Conservation (phyloP, 2,797 vertebrate genomes). For the Scolopax rusticola region DNA sequence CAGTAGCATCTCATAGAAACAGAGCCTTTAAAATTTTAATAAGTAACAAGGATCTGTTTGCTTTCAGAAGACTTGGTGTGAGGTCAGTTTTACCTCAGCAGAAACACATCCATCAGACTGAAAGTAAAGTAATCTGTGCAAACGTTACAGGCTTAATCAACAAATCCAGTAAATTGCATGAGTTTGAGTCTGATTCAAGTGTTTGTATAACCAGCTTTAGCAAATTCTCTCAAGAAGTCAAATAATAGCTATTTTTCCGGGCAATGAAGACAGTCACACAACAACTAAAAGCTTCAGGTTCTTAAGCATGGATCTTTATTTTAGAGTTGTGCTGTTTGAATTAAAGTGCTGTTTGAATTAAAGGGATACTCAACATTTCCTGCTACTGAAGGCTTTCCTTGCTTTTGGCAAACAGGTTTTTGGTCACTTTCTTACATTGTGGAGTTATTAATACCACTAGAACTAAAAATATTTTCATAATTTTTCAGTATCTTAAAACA, state of each 20-base stretch:
- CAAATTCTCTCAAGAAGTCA: neutral
- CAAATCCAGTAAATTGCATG: neutral
- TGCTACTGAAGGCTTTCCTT: neutral
- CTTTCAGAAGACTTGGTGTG: neutral
- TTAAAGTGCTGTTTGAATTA: neutral
- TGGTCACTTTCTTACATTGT: neutral
- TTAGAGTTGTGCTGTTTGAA: neutral
- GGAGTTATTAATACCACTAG: neutral
- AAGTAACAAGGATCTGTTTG: neutral
- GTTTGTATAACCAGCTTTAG: neutral
- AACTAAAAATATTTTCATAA: neutral
- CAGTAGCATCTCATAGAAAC: neutral
- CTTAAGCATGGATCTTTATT: neutral
- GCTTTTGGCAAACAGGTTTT: neutral
- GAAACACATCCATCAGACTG: neutral
- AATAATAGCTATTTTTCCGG: neutral
- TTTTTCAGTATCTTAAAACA: neutral
- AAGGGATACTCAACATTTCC: neutral
- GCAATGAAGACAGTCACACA: neutral
- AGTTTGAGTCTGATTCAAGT: neutral
- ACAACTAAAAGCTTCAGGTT: neutral
- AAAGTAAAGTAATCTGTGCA: neutral
- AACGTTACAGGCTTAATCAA: neutral
- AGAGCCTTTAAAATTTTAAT: neutral
- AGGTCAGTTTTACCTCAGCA: neutral